These are phyloP conservation scores for Melieria omissa DNA, from an alignment of 2,888 invertebrate genomes.

Conservation along the genomic window DNA sequence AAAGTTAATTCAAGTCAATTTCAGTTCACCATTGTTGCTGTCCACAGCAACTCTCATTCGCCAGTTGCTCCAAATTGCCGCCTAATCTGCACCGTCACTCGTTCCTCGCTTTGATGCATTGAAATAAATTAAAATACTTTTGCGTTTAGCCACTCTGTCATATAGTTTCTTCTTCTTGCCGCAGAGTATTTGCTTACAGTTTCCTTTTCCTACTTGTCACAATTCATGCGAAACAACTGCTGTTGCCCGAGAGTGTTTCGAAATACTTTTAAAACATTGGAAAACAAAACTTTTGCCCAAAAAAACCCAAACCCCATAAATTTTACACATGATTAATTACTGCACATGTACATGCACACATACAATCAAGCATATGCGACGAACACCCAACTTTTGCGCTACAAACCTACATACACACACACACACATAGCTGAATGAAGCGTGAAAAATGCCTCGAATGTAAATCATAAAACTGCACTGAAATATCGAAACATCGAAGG, in stretches of 20 bases:
- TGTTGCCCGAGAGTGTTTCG: not conserved
- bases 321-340: constrained; percentile 36
- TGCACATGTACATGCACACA: not conserved
- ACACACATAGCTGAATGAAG: constrained; percentile 18
- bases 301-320: constrained; percentile 27
- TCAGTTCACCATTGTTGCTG: no score
- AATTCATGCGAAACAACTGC: not conserved
- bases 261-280: constrained; percentile 24
- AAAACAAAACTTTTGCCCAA: constrained; percentile 18
- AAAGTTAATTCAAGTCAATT: no score
- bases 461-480: constrained; percentile 32
- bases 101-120: no score
- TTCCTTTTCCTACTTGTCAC: not conserved
- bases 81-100: no score
- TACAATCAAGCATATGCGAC: not conserved
- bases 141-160: no score
- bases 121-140: no score
- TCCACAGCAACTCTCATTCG: no score
- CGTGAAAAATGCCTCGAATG: constrained; percentile 31
- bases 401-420: constrained; percentile 12
- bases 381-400: not conserved
- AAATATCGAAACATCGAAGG: constrained; percentile 23
- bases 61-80: no score
- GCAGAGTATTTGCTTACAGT: no score
- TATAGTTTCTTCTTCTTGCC: no score